Evolutionary conservation across 2,888 invertebrate genomes (phyloP), one percentile per base, ranked within the genome.

Genomic region (Ornithoptera priamus): DNA sequence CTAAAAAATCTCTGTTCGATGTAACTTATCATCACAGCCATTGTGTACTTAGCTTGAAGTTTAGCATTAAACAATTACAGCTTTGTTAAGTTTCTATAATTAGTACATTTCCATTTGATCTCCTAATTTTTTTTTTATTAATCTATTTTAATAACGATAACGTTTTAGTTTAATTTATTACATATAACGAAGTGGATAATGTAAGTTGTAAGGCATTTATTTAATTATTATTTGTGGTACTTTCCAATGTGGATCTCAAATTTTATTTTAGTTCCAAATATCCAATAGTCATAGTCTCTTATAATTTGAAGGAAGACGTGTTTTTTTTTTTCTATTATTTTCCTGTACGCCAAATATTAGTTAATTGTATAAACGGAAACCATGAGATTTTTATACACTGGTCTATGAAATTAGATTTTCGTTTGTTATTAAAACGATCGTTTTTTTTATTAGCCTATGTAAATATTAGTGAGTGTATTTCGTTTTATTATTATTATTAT

Each of bases 281-380:
- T 84, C 83, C 46, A 82, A 85, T 90, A 92, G 92, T 92, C 90
- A 89, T 86, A 83, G 79, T 80, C 76, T 80, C 81, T 80, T 80
- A 77, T 78, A 73, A 76, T 79, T 76, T 73, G 76, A 80, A 83
- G 82, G 75, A 79, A 79, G 70, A 30, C 75, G 82, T 79, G 79
- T 84, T 80, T 79, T 78, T 81, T 82, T 75, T 78, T 81, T 81
- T 30, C 30, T 30, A 30, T 75, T 73, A 79, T 84, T 86, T 76
- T 77, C 85, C 85, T 86, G 86, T 84, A 87, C 82, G 80, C 92
- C 91, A 92, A 92, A 92, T 90, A 92, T 91, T 91, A 92, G 89
- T 85, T 86, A 86, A 87, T 83, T 85, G 79, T 82, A 77, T 74
- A 78, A 69, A 46, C 63, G 67, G 68, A 46, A 73, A 71, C 71